Evolutionary conservation across 2,113 vertebrate genomes (phyloP).

Genomic region (Anoplopoma fimbria): DNA sequence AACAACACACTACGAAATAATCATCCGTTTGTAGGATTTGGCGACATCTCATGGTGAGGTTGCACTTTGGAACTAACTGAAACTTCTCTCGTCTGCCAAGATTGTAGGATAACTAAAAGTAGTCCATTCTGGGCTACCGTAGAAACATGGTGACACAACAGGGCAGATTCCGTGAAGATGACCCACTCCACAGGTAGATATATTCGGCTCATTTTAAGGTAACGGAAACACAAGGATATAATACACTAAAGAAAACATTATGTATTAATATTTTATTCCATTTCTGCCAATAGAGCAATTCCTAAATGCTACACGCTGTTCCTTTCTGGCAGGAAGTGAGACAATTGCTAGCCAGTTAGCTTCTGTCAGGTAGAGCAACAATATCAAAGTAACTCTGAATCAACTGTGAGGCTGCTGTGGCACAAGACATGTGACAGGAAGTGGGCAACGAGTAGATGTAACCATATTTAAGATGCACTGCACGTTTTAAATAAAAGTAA

Average conservation of each 20-base stretch:
- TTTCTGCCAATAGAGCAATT: too few relatives aligned
- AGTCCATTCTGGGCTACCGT: not conserved
- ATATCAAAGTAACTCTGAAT: not conserved
- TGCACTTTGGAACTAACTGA: not conserved
- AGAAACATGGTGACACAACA: not conserved
- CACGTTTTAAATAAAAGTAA: not conserved
- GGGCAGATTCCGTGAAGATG: not conserved
- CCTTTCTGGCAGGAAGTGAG: too few relatives aligned
- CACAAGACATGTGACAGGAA: not conserved
- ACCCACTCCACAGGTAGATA: not conserved
- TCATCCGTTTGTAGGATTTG: not conserved
- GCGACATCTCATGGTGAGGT: not conserved
- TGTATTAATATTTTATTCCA: too few relatives aligned
- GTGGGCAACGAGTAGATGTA: not conserved
- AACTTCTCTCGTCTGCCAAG: not conserved
- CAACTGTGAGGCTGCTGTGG: not conserved
- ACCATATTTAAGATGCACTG: not conserved
- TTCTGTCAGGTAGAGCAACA: not conserved
- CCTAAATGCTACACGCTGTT: not conserved
- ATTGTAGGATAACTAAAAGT: too few relatives aligned
- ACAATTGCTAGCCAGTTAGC: too few relatives aligned
- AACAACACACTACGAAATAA: not conserved
- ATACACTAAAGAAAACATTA: too few relatives aligned
- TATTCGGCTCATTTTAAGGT: not conserved
- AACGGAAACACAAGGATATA: not conserved